Evolutionary conservation across 2,113 vertebrate species (phyloP).

Genomic region (Alethe castanea): DNA sequence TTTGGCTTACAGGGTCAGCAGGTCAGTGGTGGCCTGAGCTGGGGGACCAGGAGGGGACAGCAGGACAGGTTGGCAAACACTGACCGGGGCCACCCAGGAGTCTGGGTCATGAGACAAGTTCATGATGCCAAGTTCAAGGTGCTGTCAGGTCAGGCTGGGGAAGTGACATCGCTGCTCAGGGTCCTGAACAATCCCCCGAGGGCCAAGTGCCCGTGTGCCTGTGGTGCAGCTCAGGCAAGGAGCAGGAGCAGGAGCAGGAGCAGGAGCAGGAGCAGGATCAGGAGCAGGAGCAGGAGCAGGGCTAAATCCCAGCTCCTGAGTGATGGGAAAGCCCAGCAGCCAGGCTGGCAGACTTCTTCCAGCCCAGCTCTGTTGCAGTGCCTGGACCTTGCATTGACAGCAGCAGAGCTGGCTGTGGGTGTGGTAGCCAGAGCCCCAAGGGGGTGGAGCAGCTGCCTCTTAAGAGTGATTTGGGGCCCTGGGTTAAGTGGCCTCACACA

Average conservation of each 20-base stretch:
- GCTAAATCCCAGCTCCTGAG: background rate
- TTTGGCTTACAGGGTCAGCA: background rate
- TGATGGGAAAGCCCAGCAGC: background rate
- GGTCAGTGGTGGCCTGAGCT: accelerated
- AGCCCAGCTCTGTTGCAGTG: background rate
- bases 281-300: background rate
- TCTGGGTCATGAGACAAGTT: background rate
- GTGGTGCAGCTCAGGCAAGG: background rate
- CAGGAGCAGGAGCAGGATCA: background rate
- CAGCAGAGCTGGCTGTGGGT: background rate
- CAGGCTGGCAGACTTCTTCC: too few relatives aligned
- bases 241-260: background rate
- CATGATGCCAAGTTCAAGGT: background rate
- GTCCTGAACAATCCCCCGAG: accelerated
- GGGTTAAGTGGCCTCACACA: background rate
- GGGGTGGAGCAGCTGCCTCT: background rate
- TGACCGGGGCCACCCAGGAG: accelerated
- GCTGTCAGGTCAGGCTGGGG: background rate
- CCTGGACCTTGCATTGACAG: accelerated
- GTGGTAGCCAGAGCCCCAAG: background rate
- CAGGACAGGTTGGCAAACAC: background rate
- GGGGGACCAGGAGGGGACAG: accelerated
- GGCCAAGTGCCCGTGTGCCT: too few relatives aligned
- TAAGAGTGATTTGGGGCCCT: background rate
- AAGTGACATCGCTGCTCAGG: background rate